Conservation (phyloP, 2,888 invertebrate genomes). For the Brachynemurus nebulosus region DNA sequence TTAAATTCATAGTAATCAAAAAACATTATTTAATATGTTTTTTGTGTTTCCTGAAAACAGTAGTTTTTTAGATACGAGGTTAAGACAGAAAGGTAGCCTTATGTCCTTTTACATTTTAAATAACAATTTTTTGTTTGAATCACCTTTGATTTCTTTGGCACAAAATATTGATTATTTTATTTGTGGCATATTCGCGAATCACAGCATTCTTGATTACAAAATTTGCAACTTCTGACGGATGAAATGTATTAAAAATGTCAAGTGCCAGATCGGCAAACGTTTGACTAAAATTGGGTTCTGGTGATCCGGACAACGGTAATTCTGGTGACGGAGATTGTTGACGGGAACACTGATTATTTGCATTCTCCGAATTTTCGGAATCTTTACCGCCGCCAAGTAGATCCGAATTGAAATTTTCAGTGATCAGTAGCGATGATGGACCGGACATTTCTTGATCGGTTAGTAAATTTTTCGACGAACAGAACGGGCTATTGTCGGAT, state of each 20-base stretch:
- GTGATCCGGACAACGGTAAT: conserved; percentile 11
- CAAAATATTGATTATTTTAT: conserved; percentile 36
- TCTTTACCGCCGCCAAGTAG: background rate
- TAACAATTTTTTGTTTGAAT: no score
- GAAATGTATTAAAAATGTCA: conserved; percentile 29
- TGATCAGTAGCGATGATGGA: background rate
- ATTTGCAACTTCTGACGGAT: conserved; percentile 33
- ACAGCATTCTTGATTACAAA: conserved; percentile 37
- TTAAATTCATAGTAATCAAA: no score
- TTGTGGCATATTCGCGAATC: conserved; percentile 39
- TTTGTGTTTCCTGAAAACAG: no score
- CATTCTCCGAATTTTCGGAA: background rate
- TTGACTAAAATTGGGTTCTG: conserved; percentile 25
- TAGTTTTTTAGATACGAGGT: no score
- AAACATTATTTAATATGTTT: no score
- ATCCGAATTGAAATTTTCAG: background rate
- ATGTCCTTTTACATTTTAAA: no score
- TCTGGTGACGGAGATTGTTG: background rate
- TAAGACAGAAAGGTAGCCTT: no score
- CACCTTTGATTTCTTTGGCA: conserved; percentile 24
- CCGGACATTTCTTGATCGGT: conserved; percentile 1
- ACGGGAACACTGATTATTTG: background rate
- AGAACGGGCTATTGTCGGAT: background rate
- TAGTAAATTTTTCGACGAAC: background rate
- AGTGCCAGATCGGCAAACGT: conserved; percentile 29